Base-by-base conservation (phyloP, 1,140 invertebrate species). In the Drosophila obscura region DNA sequence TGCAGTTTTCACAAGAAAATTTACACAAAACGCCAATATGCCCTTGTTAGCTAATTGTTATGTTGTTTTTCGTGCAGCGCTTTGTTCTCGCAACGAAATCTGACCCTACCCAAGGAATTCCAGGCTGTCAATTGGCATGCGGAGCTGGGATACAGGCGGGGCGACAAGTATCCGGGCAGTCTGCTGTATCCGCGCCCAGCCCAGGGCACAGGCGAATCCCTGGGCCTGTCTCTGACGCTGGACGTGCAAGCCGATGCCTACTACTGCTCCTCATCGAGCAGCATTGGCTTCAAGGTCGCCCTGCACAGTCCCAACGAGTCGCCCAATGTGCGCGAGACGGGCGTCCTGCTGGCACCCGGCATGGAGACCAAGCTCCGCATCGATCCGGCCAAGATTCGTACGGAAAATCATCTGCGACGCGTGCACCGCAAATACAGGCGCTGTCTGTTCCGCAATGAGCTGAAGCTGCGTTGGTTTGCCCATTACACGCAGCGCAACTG, bases 221-320 rank as follows among this genome's bases (percentile, higher is more conserved):
- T 96, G 28, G 96, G 96, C 0, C 83, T 96, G 15, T 95, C 94
- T 1, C 81, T 96, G n/a, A 93, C 95, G 1, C 89, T 96, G 5
- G 95, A 96, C 90, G 95, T 95, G 0, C 93, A 96, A 56, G 67
- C 95, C 0, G 92, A 94, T 8, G 94, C 96, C 73, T 97, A 97
- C 84, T 96, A 95, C 87, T 96, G 96, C 74, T 95, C 95, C 6
- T 95, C 95, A 1, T 95, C 95, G 0, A 94, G 94, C 72, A 96
- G 96, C 73, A 93, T 94, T 50, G 96, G 96, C 19, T 96, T 97
- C 77, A 96, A 96, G 67, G 55, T 92, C 26, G 77, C 96, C 5
- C 90, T 96, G 4, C 95, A 96, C 66, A 96, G 94, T 85, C 96
- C 96, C 0, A 94, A 95, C 3, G 96, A 96, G 89, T 95, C 94